Evolutionary conservation across 2,113 vertebrate genomes (phyloP).

Genomic region (Camelus bactrianus): DNA sequence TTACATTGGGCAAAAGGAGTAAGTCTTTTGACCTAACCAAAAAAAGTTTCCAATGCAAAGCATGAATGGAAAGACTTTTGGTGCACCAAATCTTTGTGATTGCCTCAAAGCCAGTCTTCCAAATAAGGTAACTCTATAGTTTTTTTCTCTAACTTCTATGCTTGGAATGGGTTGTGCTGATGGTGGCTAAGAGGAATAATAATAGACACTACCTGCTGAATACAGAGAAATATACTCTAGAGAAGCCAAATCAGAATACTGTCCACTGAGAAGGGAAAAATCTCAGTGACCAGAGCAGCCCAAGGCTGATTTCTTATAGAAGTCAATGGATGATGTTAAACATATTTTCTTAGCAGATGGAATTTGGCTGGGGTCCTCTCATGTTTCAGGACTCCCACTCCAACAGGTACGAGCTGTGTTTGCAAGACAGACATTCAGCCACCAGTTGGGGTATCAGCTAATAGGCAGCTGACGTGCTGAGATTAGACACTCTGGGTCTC

Average conservation of each 20-base stretch:
- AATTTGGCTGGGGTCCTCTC: conserved; percentile 96
- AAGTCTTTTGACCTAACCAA: conserved; percentile 90
- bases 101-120: conserved; percentile 98
- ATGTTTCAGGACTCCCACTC: conserved; percentile 93
- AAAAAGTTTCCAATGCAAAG: conserved; percentile 88
- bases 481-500: conserved; percentile 96
- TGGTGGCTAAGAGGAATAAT: conserved; percentile 96
- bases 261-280: conserved; percentile 95
- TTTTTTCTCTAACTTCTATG: conserved; percentile 95
- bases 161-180: conserved; percentile 94
- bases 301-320: conserved; percentile 98
- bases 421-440: conserved; percentile 96
- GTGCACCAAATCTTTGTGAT: conserved; percentile 99
- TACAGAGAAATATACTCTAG: conserved; percentile 98
- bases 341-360: conserved; percentile 95
- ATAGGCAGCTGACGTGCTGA: conserved; percentile 94
- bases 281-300: conserved; percentile 98
- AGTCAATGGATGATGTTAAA: conserved; percentile 95
- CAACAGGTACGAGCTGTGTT: conserved; percentile 95
- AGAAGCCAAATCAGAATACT: conserved; percentile 96
- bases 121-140: conserved; percentile 95
- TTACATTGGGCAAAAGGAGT: conserved; percentile 91
- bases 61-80: conserved; percentile 96
- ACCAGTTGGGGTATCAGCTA: conserved; percentile 95
- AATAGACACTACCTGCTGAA: conserved; percentile 95